Evolutionary conservation across 2,888 invertebrate species (phyloP).

Genomic region (Parnassius glacialis): DNA sequence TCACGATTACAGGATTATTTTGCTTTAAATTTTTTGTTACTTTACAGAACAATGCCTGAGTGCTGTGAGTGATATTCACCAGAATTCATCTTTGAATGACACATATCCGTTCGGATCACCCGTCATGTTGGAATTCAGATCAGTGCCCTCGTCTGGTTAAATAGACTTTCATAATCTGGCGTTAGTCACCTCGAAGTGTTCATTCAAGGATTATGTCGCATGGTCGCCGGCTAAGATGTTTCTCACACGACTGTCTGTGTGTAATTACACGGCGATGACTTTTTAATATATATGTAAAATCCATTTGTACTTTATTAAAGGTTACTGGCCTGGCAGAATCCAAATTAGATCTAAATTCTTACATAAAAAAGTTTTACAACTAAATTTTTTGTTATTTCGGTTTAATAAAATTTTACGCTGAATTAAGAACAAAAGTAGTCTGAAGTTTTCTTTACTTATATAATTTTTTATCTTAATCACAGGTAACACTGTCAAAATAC

Average conservation of each 20-base stretch:
- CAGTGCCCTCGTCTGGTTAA: slow-evolving; percentile 41
- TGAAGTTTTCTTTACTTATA: too few species aligned
- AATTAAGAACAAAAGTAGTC: too few species aligned
- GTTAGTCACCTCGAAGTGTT: slow-evolving; percentile 51
- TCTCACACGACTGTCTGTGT: slow-evolving; percentile 49
- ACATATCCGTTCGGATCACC: slow-evolving; percentile 10
- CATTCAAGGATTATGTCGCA: slow-evolving; percentile 55
- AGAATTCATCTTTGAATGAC: slow-evolving; percentile 8
- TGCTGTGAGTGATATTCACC: slow-evolving; percentile 5
- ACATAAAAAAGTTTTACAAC: too few species aligned
- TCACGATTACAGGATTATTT: too few species aligned
- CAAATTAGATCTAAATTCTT: too few species aligned
- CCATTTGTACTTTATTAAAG: background rate
- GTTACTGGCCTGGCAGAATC: too few species aligned
- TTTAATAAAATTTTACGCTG: too few species aligned
- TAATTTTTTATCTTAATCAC: too few species aligned
- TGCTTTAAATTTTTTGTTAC: too few species aligned
- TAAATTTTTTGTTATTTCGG: too few species aligned
- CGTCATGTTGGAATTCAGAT: slow-evolving; percentile 29
- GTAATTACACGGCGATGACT: background rate
- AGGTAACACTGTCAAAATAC: too few species aligned
- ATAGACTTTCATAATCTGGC: slow-evolving; percentile 44
- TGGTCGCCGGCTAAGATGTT: slow-evolving; percentile 40
- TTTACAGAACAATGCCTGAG: too few species aligned
- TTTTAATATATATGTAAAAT: background rate